Conservation (phyloP, 1,140 invertebrate species). For the Chymomyza costata region DNA sequence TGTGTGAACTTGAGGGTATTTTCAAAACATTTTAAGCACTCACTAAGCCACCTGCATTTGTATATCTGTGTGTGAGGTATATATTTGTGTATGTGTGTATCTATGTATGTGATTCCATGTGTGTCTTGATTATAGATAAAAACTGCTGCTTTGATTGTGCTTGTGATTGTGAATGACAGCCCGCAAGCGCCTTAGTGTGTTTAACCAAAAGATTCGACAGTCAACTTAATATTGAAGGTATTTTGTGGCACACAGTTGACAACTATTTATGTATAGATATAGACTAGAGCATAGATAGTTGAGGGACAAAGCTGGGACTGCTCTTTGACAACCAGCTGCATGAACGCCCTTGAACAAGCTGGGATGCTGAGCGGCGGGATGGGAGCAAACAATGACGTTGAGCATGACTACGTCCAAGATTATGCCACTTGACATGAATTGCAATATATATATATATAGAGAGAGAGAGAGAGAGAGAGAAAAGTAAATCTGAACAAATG, state of each 20-base stretch:
- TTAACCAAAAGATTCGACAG: slow-evolving; percentile 21
- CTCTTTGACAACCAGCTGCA: slow-evolving; percentile 1
- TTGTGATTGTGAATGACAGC: slow-evolving; percentile 24
- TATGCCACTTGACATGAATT: too few relatives aligned
- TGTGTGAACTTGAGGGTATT: slow-evolving; percentile 53
- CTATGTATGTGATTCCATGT: slow-evolving; percentile 34
- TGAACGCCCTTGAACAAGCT: slow-evolving; percentile 35
- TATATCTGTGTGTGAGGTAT: background rate
- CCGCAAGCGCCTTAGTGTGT: slow-evolving; percentile 42
- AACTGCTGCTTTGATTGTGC: slow-evolving; percentile 36
- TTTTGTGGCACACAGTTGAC: slow-evolving; percentile 48
- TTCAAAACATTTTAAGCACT: slow-evolving; percentile 55
- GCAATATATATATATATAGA: too few relatives aligned
- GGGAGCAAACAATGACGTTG: too few relatives aligned
- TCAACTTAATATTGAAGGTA: slow-evolving; percentile 67
- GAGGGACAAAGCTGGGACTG: background rate
- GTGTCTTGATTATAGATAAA: slow-evolving; percentile 52
- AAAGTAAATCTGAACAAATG: too few relatives aligned
- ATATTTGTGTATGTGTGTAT: slow-evolving; percentile 11
- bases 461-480: too few relatives aligned
- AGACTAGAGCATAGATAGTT: background rate
- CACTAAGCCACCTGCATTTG: slow-evolving; percentile 5
- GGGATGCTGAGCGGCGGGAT: background rate
- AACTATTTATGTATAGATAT: slow-evolving; percentile 56
- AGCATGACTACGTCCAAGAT: too few relatives aligned